phyloP scores from a whole-genome alignment of 2,113 vertebrate genomes.

The Machaerirhynchus nigripectus region DNA sequence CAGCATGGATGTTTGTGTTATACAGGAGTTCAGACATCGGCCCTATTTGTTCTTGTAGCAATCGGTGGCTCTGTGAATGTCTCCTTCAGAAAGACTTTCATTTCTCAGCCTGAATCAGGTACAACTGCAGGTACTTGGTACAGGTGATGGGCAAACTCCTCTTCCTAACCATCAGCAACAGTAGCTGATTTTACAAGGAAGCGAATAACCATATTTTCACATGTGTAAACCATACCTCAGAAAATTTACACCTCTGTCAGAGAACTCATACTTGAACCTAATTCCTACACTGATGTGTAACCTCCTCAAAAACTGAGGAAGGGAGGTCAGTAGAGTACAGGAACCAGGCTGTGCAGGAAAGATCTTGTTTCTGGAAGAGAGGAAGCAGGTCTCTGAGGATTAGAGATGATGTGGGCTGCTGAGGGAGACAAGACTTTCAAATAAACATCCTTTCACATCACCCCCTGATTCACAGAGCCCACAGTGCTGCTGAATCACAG shows the following conservation, averaged over 20 bases:
- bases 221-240: not conserved
- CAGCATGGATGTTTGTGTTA: not conserved
- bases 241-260: not conserved
- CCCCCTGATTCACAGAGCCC: constrained; percentile 1
- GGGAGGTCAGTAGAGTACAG: not conserved
- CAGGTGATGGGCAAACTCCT: not conserved
- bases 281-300: not conserved
- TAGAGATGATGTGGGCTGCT: not conserved
- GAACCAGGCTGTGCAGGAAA: not conserved
- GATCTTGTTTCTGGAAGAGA: not conserved
- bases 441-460: constrained; percentile 42
- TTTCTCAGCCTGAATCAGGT: not conserved
- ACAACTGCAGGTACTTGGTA: not conserved
- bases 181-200: not conserved
- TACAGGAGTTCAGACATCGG: not conserved
- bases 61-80: not conserved
- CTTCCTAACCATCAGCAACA: not conserved
- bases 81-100: not conserved
- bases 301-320: not conserved
- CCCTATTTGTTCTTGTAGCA: not conserved
- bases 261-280: not conserved
- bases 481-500: constrained; percentile 4
- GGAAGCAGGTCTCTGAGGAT: constrained; percentile 5
- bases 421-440: constrained; percentile 26
- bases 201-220: not conserved